A percentile compares a stretch with the other conserved stretches of the same genome.
These are phyloP conservation scores for Caenorhabditis sinica DNA, from an alignment of 2,888 invertebrate species.

Conservation along the genomic window DNA sequence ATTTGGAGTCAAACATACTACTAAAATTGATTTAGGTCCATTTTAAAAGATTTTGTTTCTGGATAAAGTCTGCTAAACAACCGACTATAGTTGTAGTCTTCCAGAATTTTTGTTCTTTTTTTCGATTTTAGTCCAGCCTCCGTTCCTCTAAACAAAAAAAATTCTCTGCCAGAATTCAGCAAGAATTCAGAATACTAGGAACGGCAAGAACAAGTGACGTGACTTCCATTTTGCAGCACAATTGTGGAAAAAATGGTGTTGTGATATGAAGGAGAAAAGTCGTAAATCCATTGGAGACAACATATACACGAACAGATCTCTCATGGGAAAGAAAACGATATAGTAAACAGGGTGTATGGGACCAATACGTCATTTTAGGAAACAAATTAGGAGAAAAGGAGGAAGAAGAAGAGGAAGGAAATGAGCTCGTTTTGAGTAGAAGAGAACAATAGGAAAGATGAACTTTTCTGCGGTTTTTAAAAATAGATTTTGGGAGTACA, in stretches of 20 bases:
- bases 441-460: neutral
- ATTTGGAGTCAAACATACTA: too few relatives aligned
- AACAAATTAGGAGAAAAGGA: constrained; percentile 16
- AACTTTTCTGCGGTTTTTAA: constrained; percentile 11
- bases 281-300: constrained; percentile 22
- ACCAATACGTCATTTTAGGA: constrained; percentile 32
- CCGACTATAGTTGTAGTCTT: too few relatives aligned
- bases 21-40: too few relatives aligned
- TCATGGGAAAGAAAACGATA: constrained; percentile 13
- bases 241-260: neutral
- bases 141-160: too few relatives aligned
- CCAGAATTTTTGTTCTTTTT: too few relatives aligned
- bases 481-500: neutral
- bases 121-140: too few relatives aligned
- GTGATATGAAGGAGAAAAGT: neutral
- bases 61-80: too few relatives aligned
- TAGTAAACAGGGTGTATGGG: neutral
- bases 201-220: neutral
- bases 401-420: neutral
- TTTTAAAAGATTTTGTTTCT: too few relatives aligned
- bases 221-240: neutral
- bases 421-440: constrained; percentile 25
- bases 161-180: too few relatives aligned
- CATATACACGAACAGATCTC: neutral
- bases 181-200: too few relatives aligned